A percentile compares a stretch with the other conserved stretches of the same genome.
Conservation (phyloP, 2,888 invertebrate genomes). For the Drosophila neutralis region DNA sequence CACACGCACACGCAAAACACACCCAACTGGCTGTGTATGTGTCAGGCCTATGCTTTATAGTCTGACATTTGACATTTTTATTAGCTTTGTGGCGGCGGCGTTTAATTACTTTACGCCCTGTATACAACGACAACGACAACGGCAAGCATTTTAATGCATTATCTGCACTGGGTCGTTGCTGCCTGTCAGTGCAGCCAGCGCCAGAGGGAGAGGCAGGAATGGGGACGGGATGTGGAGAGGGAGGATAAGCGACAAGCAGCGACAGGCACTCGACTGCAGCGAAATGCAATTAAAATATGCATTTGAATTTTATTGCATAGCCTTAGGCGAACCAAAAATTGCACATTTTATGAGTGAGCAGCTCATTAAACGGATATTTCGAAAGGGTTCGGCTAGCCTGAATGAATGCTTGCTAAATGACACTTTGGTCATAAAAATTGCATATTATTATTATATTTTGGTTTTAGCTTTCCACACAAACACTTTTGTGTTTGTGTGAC, state of each 20-base stretch:
- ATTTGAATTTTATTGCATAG: constrained; percentile 69
- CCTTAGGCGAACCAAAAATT: constrained; percentile 58
- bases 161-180: constrained; percentile 43
- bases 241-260: constrained; percentile 5
- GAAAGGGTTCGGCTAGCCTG: constrained; percentile 9
- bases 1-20: neutral
- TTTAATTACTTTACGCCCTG: constrained; percentile 74
- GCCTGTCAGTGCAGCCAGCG: constrained; percentile 13
- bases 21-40: constrained; percentile 10
- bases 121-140: constrained; percentile 49
- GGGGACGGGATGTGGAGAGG: neutral
- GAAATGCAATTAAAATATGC: constrained; percentile 79
- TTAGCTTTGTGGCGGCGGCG: constrained; percentile 76
- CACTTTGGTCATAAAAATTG: constrained; percentile 6
- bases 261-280: constrained; percentile 34
- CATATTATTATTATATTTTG: neutral
- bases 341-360: constrained; percentile 60
- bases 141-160: constrained; percentile 65
- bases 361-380: constrained; percentile 60
- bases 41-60: constrained; percentile 75
- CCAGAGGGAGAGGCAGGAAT: constrained; percentile 5
- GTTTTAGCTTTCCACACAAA: neutral
- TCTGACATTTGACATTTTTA: constrained; percentile 78
- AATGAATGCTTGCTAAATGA: constrained; percentile 36
- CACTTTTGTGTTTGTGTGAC: neutral